Evolutionary conservation across 2,797 vertebrate genomes (phyloP), one percentile per base, ranked within the genome.

Genomic region (Zenarchopterus dispar): DNA sequence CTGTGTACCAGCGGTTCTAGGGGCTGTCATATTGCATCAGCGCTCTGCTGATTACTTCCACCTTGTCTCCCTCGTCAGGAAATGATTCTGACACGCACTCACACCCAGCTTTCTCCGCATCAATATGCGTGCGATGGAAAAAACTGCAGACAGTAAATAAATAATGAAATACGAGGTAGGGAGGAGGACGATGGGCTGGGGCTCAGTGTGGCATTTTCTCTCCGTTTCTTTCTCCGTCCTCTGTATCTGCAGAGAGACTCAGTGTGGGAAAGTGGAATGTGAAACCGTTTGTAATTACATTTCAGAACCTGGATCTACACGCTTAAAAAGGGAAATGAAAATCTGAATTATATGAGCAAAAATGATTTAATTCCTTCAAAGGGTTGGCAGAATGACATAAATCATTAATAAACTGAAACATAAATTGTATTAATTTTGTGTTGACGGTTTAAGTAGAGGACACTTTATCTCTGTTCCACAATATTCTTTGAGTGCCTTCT

Each of bases 41-140:
- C 78, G 89, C 88, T 85, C 82, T 88, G 80, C 91, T 93, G 93
- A 93, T 94, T 93, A 93, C 93, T 93, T 94, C 93, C 92, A 94
- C 92, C 92, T 93, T 93, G 92, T 94, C 93, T 93, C 92, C 90
- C 91, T 92, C 91, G 90, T 93, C 92, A 92, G 91, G 91, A 92
- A 94, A 94, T 93, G 90, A 92, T 93, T 94, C 89, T 94, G 93
- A 93, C 92, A 89, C 89, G 77, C 89, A 90, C 88, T 92, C 92
- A 92, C 91, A 91, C 92, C 89, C 92, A 82, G 87, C 90, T 90
- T 88, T 92, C 89, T 88, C 89, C 67, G 87, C 93, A 93, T 94
- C 93, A 93, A 93, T 94, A 94, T 93, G 91, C 89, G 89, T 88
- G 91, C 91, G 60, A 85, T 88, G 88, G 89, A 92, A 93, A n/a